phyloP scores from a whole-genome alignment of 2,888 invertebrate genomes.

The Leptothorax acervorum region DNA sequence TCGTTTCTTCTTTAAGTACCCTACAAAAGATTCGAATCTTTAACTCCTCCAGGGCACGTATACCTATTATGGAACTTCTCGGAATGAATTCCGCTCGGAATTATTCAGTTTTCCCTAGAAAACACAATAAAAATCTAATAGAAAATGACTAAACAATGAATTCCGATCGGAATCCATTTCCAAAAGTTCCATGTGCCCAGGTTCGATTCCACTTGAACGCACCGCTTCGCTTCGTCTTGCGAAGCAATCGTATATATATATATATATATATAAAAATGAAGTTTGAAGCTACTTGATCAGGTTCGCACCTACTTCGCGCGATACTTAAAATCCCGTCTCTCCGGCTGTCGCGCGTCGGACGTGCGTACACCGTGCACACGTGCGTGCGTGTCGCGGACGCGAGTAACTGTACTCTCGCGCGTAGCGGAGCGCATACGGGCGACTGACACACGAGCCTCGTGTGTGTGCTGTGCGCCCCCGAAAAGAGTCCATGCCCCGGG shows the following conservation, averaged over 20 bases:
- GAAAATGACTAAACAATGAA: no score
- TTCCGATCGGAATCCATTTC: no score
- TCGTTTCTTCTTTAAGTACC: not conserved
- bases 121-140: no score
- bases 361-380: not conserved
- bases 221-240: not conserved
- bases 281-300: not conserved
- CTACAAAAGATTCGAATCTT: not conserved
- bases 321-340: constrained; percentile 9
- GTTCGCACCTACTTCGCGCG: constrained; percentile 22
- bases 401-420: constrained; percentile 30
- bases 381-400: not conserved
- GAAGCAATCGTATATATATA: not conserved
- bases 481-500: not conserved
- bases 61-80: no score
- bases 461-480: not conserved
- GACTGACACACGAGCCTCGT: constrained; percentile 43
- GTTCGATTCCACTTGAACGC: not conserved
- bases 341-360: not conserved
- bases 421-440: constrained; percentile 1
- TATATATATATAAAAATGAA: not conserved
- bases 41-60: no score
- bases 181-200: no score
- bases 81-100: no score
- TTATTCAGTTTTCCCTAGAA: no score